These are phyloP conservation scores for Pteruthius melanotis DNA, from an alignment of 2,113 vertebrate species.

Conservation along the genomic window DNA sequence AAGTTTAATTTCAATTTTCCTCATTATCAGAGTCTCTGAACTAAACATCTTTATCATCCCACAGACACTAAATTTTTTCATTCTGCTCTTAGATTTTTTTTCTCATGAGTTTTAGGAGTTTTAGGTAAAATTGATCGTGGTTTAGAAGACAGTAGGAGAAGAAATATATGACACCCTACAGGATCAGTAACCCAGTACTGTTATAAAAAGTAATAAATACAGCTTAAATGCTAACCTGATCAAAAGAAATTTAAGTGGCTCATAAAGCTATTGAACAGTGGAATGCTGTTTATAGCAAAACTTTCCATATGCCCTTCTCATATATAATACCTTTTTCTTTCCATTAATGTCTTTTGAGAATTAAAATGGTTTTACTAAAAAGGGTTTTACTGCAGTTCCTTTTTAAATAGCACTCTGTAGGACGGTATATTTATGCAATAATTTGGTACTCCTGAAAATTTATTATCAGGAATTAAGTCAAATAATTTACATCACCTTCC, in stretches of 20 bases:
- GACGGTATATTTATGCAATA: constrained; percentile 2
- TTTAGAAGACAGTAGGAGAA: neutral
- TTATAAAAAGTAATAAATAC: constrained; percentile 37
- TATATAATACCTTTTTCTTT: constrained; percentile 11
- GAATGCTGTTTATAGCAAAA: constrained; percentile 30
- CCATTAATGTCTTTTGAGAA: neutral
- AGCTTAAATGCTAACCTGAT: constrained; percentile 35
- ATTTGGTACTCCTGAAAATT: constrained; percentile 12
- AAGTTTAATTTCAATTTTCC: neutral
- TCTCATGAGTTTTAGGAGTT: neutral
- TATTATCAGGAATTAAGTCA: constrained; percentile 32
- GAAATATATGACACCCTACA: neutral
- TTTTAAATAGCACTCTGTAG: constrained; percentile 10
- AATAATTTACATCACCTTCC: constrained; percentile 26
- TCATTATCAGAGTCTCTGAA: neutral
- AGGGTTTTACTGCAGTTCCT: neutral
- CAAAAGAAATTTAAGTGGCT: constrained; percentile 14
- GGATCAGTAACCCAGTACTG: neutral
- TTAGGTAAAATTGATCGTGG: neutral
- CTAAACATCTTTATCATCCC: neutral
- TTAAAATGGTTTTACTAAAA: constrained; percentile 13
- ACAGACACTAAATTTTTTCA: neutral
- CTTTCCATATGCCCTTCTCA: neutral
- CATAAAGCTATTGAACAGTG: neutral
- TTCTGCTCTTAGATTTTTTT: neutral